These are phyloP conservation scores for Kradibia gibbosae DNA, from an alignment of 1,140 invertebrate species.

Conservation along the genomic window DNA sequence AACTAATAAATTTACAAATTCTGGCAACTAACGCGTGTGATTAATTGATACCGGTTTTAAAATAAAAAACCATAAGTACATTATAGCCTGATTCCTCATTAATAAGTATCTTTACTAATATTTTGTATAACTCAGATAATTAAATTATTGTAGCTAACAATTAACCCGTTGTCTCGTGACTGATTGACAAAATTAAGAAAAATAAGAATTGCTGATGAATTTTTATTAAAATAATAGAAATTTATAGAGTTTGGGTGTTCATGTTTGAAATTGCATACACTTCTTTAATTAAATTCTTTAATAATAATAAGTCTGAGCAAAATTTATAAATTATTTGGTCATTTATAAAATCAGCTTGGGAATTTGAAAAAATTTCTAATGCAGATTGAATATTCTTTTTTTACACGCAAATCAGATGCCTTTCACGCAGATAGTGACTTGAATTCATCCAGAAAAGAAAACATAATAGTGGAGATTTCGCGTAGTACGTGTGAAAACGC, in stretches of 20 bases:
- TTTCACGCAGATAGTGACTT: not conserved
- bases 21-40: not conserved
- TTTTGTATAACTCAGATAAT: not conserved
- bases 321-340: not conserved
- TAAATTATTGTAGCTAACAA: conserved; percentile 1
- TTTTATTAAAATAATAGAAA: not conserved
- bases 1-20: not conserved
- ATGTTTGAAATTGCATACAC: not conserved
- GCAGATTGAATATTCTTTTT: not conserved
- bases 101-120: not conserved
- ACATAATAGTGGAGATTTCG: not conserved
- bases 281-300: not conserved
- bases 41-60: conserved; percentile 11
- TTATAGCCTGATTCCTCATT: not conserved
- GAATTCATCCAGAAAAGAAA: not conserved
- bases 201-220: too few species aligned
- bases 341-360: not conserved
- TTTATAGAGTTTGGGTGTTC: not conserved
- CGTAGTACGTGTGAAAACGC: conserved; percentile 34
- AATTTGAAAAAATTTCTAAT: not conserved
- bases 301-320: not conserved
- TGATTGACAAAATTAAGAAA: too few species aligned
- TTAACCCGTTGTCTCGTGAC: not conserved
- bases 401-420: not conserved
- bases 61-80: not conserved